These are phyloP conservation scores for Phymorhynchus buccinoides DNA, from an alignment of 1,140 invertebrate species.

Conservation along the genomic window DNA sequence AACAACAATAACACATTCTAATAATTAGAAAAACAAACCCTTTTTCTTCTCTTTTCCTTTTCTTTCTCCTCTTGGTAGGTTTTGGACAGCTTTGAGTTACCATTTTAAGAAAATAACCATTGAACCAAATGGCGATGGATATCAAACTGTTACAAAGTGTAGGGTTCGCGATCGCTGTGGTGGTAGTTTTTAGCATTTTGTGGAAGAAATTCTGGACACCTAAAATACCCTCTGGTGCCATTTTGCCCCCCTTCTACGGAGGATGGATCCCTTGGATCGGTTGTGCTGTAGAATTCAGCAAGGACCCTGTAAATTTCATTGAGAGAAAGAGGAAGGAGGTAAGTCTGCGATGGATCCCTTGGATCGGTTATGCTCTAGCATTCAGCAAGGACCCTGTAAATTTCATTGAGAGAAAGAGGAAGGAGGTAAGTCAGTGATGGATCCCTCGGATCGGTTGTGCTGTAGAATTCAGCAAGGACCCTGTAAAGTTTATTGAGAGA, in stretches of 20 bases:
- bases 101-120: too few species aligned
- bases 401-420: conserved; percentile 60
- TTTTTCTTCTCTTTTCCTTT: too few species aligned
- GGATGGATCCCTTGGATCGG: conserved; percentile 69
- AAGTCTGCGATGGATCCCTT: conserved; percentile 62
- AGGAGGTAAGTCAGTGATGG: conserved; percentile 62
- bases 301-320: conserved; percentile 64
- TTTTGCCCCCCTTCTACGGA: conserved; percentile 50
- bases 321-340: conserved; percentile 60
- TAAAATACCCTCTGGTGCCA: neutral
- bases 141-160: too few species aligned
- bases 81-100: too few species aligned
- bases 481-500: conserved; percentile 62
- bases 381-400: conserved; percentile 65
- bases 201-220: conserved; percentile 7
- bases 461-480: conserved; percentile 64
- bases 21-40: too few species aligned
- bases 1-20: too few species aligned
- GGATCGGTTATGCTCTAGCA: conserved; percentile 66
- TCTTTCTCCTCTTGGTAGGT: too few species aligned
- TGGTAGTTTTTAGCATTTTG: conserved; percentile 33
- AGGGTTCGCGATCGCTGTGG: neutral
- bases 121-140: too few species aligned
- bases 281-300: conserved; percentile 67
- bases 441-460: conserved; percentile 69